These are phyloP conservation scores for Rhysida immarginata DNA, from an alignment of 1,140 invertebrate species.

Conservation along the genomic window DNA sequence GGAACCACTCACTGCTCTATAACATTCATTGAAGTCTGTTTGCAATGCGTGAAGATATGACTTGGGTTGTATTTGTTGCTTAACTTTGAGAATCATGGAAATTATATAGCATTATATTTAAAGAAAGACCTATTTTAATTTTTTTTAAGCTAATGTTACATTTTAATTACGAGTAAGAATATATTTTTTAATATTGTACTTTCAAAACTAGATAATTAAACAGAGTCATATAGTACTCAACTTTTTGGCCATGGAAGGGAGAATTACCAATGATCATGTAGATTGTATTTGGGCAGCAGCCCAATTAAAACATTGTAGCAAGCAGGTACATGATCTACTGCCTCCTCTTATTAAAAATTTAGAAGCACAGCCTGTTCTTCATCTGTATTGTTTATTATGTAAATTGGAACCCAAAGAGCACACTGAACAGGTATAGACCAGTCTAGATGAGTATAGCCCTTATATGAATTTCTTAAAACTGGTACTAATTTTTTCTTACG, in stretches of 20 bases:
- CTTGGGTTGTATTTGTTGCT: no score
- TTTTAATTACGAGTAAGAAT: slow-evolving; percentile 88
- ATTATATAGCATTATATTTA: not conserved
- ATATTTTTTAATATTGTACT: slow-evolving; percentile 4
- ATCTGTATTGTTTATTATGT: slow-evolving; percentile 68
- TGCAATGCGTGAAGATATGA: no score
- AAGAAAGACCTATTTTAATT: not conserved
- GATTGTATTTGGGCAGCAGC: slow-evolving; percentile 86
- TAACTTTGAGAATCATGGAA: no score
- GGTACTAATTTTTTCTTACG: no score
- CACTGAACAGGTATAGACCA: slow-evolving; percentile 64
- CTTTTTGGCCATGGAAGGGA: slow-evolving; percentile 77
- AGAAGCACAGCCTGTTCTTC: slow-evolving; percentile 66
- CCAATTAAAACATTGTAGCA: slow-evolving; percentile 83
- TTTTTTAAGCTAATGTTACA: slow-evolving; percentile 39
- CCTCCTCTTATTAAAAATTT: slow-evolving; percentile 79
- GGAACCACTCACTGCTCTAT: no score
- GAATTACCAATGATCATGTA: slow-evolving; percentile 77
- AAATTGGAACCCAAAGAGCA: slow-evolving; percentile 75
- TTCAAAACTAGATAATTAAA: slow-evolving; percentile 55
- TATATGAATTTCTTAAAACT: no score
- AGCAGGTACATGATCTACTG: slow-evolving; percentile 78
- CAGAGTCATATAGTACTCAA: slow-evolving; percentile 85
- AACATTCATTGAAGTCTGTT: no score
- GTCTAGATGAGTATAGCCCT: no score